Evolutionary conservation across 2,797 vertebrate species (phyloP), one percentile per base, ranked within the genome.

Genomic region (Spinus olivaceus): DNA sequence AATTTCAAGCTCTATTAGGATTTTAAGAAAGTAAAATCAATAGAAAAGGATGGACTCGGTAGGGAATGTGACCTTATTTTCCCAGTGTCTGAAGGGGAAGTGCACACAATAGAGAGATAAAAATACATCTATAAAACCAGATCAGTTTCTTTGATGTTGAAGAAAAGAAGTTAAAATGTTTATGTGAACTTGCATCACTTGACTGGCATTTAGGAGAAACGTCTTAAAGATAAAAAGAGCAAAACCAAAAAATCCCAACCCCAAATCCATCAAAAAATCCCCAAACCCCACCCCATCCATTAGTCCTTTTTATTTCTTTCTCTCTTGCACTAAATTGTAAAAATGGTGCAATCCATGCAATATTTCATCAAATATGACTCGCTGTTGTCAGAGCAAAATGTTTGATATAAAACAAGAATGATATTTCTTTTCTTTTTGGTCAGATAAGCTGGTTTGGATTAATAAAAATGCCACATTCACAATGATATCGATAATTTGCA

Each of bases 1-100:
- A 94, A 96, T 95, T 97, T 97, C 96, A 96, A 93, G 95, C 92
- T 96, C 96, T 96, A 96, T 95, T 95, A 96, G 91, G 94, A 96
- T 92, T 94, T 78, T 64, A 89, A 44, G 96, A 73, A 95, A 27
- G 33, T 92, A 93, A 96, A 96, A 96, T 97, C 95, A 94, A 92
- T 93, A 95, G 94, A 71, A 91, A 95, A 91, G 65, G 92, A 96
- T 78, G 80, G 94, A 96, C 89, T 88, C 93, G 27, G 86, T 83
- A 81, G 91, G 90, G 74, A 86, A 92, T 5, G 14, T 85, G 94
- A 97, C 90, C 86, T 95, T 88, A 90, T 94, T 95, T 95, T 91
- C 66, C 85, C 64, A 71, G 21, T 87, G 81, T 96, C 90, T 91
- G 87, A 95, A 88, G 85, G 47, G 76, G 81, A 90, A 93, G 49